Percentiles rank a stretch among this genome's conserved stretches.
These are phyloP conservation scores for Picus viridis DNA, from an alignment of 2,797 vertebrate species.

Conservation along the genomic window DNA sequence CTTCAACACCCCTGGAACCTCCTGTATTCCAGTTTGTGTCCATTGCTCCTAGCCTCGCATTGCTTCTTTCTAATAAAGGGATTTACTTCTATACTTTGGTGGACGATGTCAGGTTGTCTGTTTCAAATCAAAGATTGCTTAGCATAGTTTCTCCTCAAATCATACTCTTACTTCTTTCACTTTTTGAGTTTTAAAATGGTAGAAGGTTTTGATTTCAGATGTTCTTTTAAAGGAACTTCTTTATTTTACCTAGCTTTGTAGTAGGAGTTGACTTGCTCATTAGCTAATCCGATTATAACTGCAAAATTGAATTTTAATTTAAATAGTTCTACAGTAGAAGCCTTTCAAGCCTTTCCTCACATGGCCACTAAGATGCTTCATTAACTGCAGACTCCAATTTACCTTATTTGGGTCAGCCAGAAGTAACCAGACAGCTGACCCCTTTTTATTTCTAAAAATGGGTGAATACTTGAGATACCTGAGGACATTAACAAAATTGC, in stretches of 20 bases:
- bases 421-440: not conserved
- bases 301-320: not conserved
- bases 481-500: not conserved
- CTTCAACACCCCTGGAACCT: no score
- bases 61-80: not conserved
- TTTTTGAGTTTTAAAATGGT: not conserved
- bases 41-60: not conserved
- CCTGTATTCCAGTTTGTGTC: no score
- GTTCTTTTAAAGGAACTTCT: not conserved
- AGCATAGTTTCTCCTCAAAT: not conserved
- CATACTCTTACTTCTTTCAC: not conserved
- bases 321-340: not conserved
- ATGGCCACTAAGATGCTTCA: not conserved
- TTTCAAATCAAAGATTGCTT: not conserved
- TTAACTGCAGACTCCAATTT: not conserved
- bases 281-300: no score
- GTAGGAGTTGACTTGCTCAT: not conserved
- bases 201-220: not conserved
- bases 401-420: not conserved
- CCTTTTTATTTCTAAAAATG: not conserved
- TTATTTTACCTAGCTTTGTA: not conserved
- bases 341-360: not conserved
- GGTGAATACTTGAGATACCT: not conserved
- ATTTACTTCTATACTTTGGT: not conserved
- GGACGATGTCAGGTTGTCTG: not conserved